These are phyloP conservation scores for Echiichthys vipera DNA, from an alignment of 2,797 vertebrate genomes.

Conservation along the genomic window DNA sequence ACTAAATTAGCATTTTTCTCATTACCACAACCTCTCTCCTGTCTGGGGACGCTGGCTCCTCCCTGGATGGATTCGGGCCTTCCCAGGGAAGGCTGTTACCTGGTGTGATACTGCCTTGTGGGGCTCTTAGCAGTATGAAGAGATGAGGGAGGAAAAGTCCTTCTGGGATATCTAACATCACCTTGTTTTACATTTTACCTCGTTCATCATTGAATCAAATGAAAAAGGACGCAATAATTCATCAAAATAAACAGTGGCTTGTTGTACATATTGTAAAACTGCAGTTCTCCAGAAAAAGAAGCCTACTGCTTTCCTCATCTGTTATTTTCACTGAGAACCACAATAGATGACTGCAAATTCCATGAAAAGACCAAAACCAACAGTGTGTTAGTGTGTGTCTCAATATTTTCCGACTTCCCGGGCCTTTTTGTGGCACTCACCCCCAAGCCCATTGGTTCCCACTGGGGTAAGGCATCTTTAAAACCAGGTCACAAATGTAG, in stretches of 20 bases:
- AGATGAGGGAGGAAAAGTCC: slow-evolving; percentile 16
- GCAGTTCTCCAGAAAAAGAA: not conserved
- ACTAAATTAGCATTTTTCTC: slow-evolving; percentile 85
- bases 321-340: not conserved
- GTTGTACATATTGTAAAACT: slow-evolving; percentile 5
- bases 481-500: not conserved
- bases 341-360: not conserved
- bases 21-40: slow-evolving; percentile 77
- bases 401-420: not conserved
- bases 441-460: not conserved
- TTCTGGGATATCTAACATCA: slow-evolving; percentile 4
- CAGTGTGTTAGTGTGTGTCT: no score
- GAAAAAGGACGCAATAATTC: not conserved
- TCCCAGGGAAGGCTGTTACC: slow-evolving; percentile 57
- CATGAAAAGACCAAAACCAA: no score
- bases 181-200: slow-evolving; percentile 26
- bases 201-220: slow-evolving; percentile 21
- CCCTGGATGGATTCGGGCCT: slow-evolving; percentile 43
- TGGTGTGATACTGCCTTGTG: slow-evolving; percentile 34
- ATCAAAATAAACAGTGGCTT: not conserved
- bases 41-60: slow-evolving; percentile 63
- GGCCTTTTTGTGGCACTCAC: not conserved
- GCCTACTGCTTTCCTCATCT: not conserved
- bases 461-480: not conserved
- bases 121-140: slow-evolving; percentile 23